Conservation (phyloP, 1,140 invertebrate genomes). For the Cepaea nemoralis region DNA sequence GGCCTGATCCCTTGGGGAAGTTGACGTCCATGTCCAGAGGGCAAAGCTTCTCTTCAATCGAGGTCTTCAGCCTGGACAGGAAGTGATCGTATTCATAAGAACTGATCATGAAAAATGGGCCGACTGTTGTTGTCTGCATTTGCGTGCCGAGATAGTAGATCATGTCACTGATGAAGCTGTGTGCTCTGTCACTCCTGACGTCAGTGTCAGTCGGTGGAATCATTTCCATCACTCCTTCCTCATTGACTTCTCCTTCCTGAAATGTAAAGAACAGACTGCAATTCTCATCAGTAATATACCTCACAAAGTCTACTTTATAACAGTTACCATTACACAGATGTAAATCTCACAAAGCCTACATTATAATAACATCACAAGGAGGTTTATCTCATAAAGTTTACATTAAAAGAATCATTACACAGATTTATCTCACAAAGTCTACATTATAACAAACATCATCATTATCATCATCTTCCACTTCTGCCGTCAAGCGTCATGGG, state of each 20-base stretch:
- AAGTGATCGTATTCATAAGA: constrained; percentile 31
- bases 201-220: constrained; percentile 13
- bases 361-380: too few species aligned
- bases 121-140: background rate
- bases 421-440: too few species aligned
- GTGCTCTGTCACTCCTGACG: constrained; percentile 25
- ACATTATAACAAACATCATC: too few species aligned
- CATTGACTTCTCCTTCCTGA: background rate
- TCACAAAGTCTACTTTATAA: too few species aligned
- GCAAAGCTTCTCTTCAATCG: background rate
- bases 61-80: constrained; percentile 20
- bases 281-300: too few species aligned
- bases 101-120: constrained; percentile 26
- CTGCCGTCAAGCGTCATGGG: too few species aligned
- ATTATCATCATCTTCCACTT: too few species aligned
- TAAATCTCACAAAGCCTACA: too few species aligned
- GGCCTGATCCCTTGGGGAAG: background rate
- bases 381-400: too few species aligned
- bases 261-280: background rate
- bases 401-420: too few species aligned
- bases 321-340: too few species aligned
- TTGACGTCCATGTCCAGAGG: background rate
- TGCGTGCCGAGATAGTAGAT: constrained; percentile 2
- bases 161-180: constrained; percentile 15
- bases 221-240: background rate